phyloP scores from a whole-genome alignment of 2,113 vertebrate species.

The Nanorana parkeri region DNA sequence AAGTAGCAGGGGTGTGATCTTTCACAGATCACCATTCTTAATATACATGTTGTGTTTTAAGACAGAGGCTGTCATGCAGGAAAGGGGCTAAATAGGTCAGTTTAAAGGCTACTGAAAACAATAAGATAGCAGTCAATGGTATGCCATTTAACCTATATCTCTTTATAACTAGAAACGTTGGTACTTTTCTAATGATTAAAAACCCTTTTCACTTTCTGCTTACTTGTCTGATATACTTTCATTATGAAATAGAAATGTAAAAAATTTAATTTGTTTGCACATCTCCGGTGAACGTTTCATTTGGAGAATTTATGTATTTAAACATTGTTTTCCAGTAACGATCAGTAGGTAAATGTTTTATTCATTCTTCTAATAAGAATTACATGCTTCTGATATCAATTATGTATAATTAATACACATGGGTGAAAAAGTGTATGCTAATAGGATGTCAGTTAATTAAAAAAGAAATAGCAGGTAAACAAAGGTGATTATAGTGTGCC shows the following conservation, averaged over 20 bases:
- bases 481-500: constrained; percentile 82
- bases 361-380: constrained; percentile 79
- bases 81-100: neutral
- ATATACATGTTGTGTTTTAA: constrained; percentile 53
- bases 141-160: neutral
- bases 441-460: constrained; percentile 84
- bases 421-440: constrained; percentile 79
- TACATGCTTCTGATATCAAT: constrained; percentile 84
- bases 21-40: constrained; percentile 44
- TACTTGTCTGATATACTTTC: constrained; percentile 64
- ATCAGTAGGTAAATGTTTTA: constrained; percentile 84
- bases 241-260: constrained; percentile 79
- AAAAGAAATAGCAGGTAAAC: constrained; percentile 80
- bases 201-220: constrained; percentile 60
- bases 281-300: constrained; percentile 79
- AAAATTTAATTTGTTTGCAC: constrained; percentile 79
- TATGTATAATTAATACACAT: constrained; percentile 83
- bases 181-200: constrained; percentile 56
- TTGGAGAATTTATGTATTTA: constrained; percentile 77
- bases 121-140: neutral
- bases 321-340: constrained; percentile 79
- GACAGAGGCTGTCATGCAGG: too few species aligned
- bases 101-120: constrained; percentile 69
- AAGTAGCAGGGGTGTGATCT: too few species aligned
- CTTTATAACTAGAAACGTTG: constrained; percentile 3